Conservation (phyloP, 1,140 invertebrate species). For the Eumeta japonica region DNA sequence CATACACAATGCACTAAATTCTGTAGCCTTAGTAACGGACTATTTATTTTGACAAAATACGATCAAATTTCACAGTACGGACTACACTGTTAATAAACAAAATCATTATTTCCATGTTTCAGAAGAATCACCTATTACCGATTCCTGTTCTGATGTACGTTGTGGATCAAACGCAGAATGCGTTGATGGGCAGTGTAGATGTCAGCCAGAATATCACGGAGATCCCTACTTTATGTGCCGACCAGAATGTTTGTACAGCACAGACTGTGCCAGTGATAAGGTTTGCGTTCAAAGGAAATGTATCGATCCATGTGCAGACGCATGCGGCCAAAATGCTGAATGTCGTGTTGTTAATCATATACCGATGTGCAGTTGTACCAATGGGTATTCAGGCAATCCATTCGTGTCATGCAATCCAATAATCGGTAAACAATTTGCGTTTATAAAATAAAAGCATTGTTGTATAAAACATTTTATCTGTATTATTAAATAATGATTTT, state of each 20-base stretch:
- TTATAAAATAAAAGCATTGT: slow-evolving; percentile 7
- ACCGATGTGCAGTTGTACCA: slow-evolving; percentile 71
- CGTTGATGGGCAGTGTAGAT: slow-evolving; percentile 65
- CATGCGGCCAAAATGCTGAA: slow-evolving; percentile 70
- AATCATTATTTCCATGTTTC: slow-evolving; percentile 30
- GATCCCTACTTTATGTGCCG: slow-evolving; percentile 70
- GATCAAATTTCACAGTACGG: slow-evolving; percentile 7
- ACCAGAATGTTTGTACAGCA: slow-evolving; percentile 80
- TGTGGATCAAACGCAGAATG: slow-evolving; percentile 79
- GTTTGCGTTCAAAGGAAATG: slow-evolving; percentile 76
- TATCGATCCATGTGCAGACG: slow-evolving; percentile 70
- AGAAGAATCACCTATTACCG: slow-evolving; percentile 47
- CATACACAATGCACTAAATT: no score
- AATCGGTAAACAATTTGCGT: slow-evolving; percentile 23
- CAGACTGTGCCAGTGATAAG: slow-evolving; percentile 72
- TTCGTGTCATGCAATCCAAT: slow-evolving; percentile 63
- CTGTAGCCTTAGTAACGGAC: no score
- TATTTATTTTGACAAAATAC: background rate
- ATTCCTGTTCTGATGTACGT: slow-evolving; percentile 64
- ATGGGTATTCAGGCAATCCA: slow-evolving; percentile 67
- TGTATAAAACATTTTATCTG: slow-evolving; percentile 6
- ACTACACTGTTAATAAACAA: slow-evolving; percentile 20
- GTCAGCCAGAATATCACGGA: slow-evolving; percentile 64
- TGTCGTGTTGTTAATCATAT: slow-evolving; percentile 80
- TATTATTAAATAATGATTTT: slow-evolving; percentile 5